Percentiles rank a stretch among this genome's conserved stretches.
phyloP scores from a whole-genome alignment of 2,797 vertebrate species.

The Ctenochaetus hawaiiensis region DNA sequence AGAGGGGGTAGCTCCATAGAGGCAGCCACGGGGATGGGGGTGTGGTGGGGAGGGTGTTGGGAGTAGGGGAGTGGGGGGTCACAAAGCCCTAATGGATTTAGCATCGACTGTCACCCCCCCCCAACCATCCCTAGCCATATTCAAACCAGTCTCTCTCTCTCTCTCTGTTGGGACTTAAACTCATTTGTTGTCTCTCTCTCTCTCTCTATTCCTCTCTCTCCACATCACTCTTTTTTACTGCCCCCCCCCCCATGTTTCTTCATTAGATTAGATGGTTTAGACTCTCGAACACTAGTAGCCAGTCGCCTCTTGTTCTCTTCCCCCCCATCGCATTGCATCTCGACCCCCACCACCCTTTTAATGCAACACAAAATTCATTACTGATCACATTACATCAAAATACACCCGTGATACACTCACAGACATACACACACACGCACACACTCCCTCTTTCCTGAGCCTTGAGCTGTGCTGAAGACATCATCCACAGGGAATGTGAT shows the following conservation, averaged over 20 bases:
- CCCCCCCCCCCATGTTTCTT: constrained; percentile 87
- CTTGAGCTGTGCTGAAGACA: constrained; percentile 89
- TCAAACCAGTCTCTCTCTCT: constrained; percentile 65
- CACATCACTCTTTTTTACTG: constrained; percentile 78
- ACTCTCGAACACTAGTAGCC: constrained; percentile 98
- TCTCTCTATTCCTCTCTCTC: constrained; percentile 64
- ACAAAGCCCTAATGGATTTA: constrained; percentile 98
- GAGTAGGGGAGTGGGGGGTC: constrained; percentile 85
- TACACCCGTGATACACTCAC: constrained; percentile 80
- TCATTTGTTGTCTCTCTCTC: constrained; percentile 27
- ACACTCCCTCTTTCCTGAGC: constrained; percentile 38
- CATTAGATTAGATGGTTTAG: constrained; percentile 95
- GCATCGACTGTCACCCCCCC: constrained; percentile 95
- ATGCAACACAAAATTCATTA: constrained; percentile 99
- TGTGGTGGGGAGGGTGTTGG: constrained; percentile 78
- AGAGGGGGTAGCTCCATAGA: constrained; percentile 79
- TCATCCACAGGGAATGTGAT: constrained; percentile 81
- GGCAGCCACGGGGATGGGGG: constrained; percentile 89
- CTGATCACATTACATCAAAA: constrained; percentile 99
- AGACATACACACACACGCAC: constrained; percentile 31
- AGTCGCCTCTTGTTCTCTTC: constrained; percentile 94
- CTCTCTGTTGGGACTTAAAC: too few relatives aligned
- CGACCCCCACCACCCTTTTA: constrained; percentile 77
- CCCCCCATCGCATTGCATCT: constrained; percentile 85
- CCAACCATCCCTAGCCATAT: constrained; percentile 86